Percentiles rank a stretch among this genome's conserved stretches.
Evolutionary conservation across 2,888 invertebrate genomes (phyloP).

Genomic region (Dexiosoma caninum): DNA sequence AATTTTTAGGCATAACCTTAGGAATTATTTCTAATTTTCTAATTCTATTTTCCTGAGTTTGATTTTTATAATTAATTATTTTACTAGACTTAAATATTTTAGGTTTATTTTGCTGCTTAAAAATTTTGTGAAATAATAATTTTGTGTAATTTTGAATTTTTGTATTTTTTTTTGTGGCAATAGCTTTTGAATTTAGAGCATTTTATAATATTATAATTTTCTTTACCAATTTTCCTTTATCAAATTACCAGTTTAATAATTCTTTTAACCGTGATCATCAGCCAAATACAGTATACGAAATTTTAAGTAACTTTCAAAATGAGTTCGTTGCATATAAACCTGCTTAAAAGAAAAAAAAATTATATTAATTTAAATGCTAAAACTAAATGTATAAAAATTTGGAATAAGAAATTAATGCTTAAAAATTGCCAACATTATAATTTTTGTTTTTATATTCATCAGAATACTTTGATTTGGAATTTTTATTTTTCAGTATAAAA

Average conservation of each 20-base stretch:
- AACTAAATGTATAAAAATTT: background rate
- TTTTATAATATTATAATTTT: background rate
- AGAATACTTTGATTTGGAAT: no score
- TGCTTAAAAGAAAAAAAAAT: constrained; percentile 47
- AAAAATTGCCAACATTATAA: no score
- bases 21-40: background rate
- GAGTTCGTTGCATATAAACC: background rate
- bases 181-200: constrained; percentile 14
- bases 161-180: background rate
- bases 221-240: background rate
- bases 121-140: background rate
- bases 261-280: constrained; percentile 21
- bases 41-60: background rate
- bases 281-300: constrained; percentile 26
- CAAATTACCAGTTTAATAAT: constrained; percentile 30
- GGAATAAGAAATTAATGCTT: no score
- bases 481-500: no score
- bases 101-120: background rate
- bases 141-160: background rate
- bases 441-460: no score
- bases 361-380: background rate
- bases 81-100: background rate
- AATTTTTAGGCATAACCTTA: background rate
- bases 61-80: background rate
- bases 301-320: background rate